phyloP scores from a whole-genome alignment of 2,797 vertebrate genomes.

The Heliangelus exortis region DNA sequence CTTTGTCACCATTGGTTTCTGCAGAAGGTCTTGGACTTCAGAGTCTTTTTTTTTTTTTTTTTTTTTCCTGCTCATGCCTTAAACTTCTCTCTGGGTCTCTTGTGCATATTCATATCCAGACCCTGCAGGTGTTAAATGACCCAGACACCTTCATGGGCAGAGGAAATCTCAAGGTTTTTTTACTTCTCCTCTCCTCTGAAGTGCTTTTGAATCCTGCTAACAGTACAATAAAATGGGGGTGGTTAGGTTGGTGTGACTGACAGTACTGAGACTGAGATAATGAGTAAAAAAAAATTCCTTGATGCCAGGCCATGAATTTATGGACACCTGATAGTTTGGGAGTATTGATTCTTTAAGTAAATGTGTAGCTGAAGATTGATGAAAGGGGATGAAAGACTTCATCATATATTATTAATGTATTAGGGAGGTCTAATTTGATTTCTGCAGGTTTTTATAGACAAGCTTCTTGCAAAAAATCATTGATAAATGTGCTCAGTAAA shows the following conservation, averaged over 20 bases:
- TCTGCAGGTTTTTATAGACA: background rate
- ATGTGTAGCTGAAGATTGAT: conserved; percentile 10
- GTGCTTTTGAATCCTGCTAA: conserved; percentile 19
- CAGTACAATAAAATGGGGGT: background rate
- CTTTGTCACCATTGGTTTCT: background rate
- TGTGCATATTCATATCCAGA: background rate
- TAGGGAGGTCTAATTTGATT: background rate
- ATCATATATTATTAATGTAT: background rate
- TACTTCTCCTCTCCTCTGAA: conserved; percentile 6
- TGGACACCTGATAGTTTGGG: background rate
- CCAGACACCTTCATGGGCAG: background rate
- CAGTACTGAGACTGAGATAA: background rate
- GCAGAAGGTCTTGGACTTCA: background rate
- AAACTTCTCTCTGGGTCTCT: background rate
- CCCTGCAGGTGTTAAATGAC: background rate
- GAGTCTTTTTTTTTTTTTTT: background rate
- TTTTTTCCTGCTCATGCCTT: background rate
- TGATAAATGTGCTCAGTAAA: conserved; percentile 24
- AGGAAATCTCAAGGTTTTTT: background rate
- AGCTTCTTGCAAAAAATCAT: background rate
- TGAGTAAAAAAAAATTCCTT: background rate
- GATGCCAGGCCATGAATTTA: background rate
- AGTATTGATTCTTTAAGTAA: conserved; percentile 27
- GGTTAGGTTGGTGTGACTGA: background rate
- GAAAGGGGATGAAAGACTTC: background rate